Evolutionary conservation across 2,113 vertebrate species (phyloP), one percentile per base, ranked within the genome.

Genomic region (Galeopterus variegatus): DNA sequence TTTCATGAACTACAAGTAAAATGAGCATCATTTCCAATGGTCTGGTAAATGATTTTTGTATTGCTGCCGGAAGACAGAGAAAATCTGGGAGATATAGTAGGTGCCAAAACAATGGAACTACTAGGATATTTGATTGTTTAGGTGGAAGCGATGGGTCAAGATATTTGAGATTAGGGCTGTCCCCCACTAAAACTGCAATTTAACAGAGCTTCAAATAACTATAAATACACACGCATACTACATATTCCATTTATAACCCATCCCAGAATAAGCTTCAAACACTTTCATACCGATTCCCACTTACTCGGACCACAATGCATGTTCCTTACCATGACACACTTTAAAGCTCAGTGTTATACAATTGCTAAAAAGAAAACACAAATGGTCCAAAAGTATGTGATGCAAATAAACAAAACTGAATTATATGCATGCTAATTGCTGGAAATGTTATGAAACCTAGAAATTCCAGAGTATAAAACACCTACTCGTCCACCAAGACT

Each of bases 401-500:
- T 17, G 50, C 75, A 87, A 67, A 80, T 36, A 62, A 62, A 50
- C 31, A 31, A 75, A 83, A 88, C 26, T 21, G 60, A 95, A 45
- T 31, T 48, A 60, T 5, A 45, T 36, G 28, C 7, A 33, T 2
- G 4, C n/a, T 75, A 89, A 79, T 50, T 2, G 60, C 4, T 5
- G 41, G 75, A 93, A 93, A 93, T 60, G 77, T 80, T 45, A 77
- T 5, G 36, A 90, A 58, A 83, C n/a, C n/a, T 75, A n/a, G 50
- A 85, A 80, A 48, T 36, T 28, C 24, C 54, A n/a, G 85, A 8
- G 60, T 26, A 36, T 4, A 90, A 70, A 85, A 84, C 11, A 52
- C 8, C 48, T 24, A 41, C 12, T 85, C 58, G 85, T 52, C 33
- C 58, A 80, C 64, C 5, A 7, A 54, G 45, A 80, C 52, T 7